These are phyloP conservation scores for Drosophila busckii DNA, from an alignment of 1,140 invertebrate genomes.

Conservation along the genomic window DNA sequence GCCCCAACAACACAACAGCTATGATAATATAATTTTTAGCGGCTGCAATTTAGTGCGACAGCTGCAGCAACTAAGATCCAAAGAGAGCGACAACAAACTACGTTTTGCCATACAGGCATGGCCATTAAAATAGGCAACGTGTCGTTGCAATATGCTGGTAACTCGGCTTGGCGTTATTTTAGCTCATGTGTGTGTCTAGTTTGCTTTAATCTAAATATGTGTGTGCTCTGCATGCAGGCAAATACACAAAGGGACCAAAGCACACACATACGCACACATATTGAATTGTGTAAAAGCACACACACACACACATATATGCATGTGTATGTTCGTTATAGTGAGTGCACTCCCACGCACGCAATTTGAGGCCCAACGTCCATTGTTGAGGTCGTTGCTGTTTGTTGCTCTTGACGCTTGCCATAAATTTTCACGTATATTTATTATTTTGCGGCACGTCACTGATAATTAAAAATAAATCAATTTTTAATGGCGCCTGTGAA, in stretches of 20 bases:
- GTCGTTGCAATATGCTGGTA: constrained; percentile 51
- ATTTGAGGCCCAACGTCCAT: constrained; percentile 23
- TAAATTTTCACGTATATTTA: constrained; percentile 74
- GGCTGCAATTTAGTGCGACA: constrained; percentile 44
- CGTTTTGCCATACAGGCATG: constrained; percentile 52
- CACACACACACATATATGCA: neutral
- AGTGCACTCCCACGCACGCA: constrained; percentile 32
- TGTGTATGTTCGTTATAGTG: neutral
- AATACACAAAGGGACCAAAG: constrained; percentile 8
- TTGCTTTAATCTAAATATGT: constrained; percentile 52
- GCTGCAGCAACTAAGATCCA: constrained; percentile 37
- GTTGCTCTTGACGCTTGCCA: constrained; percentile 69
- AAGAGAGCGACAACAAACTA: constrained; percentile 27
- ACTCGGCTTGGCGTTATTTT: constrained; percentile 3
- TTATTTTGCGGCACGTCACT: constrained; percentile 74
- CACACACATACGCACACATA: neutral
- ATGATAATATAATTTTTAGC: constrained; percentile 58
- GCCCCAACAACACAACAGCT: constrained; percentile 31
- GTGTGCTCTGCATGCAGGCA: neutral
- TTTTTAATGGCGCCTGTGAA: constrained; percentile 60
- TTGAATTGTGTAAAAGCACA: neutral
- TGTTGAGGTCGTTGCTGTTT: constrained; percentile 42
- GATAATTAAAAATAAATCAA: constrained; percentile 78
- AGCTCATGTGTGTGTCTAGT: neutral
- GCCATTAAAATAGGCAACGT: constrained; percentile 58